A percentile compares a stretch with the other conserved stretches of the same genome.
phyloP scores from a whole-genome alignment of 2,888 invertebrate genomes.

The Chirona hameri region DNA sequence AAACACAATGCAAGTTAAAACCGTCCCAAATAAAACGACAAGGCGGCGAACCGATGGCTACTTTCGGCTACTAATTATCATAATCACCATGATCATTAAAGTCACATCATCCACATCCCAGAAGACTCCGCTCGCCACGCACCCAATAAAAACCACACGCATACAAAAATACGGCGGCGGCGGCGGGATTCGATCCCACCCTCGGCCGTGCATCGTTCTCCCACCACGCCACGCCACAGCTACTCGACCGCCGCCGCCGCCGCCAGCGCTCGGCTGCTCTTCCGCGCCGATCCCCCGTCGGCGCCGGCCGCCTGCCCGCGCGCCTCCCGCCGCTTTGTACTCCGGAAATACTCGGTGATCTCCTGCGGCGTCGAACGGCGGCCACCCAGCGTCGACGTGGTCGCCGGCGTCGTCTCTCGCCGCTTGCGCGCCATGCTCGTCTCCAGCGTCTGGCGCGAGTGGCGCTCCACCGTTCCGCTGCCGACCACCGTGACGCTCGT shows the following conservation, averaged over 20 bases:
- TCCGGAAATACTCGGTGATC: conserved; percentile 26
- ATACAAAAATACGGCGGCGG: neutral
- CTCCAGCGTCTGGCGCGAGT: neutral
- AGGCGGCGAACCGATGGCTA: neutral
- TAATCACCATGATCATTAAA: neutral
- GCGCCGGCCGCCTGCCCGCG: neutral
- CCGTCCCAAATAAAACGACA: neutral
- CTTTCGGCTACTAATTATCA: neutral
- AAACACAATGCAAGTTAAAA: neutral
- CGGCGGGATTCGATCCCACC: neutral
- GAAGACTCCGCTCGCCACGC: too few relatives aligned
- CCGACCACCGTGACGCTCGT: conserved; percentile 6
- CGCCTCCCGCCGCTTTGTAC: conserved; percentile 23
- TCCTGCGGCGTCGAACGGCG: neutral
- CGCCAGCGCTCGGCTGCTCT: neutral
- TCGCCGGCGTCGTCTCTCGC: neutral
- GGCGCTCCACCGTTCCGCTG: neutral
- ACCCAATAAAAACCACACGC: neutral
- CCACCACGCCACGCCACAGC: neutral
- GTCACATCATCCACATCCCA: neutral
- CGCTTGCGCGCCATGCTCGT: neutral
- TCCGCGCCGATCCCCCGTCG: neutral
- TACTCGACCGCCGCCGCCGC: neutral
- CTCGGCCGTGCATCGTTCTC: neutral
- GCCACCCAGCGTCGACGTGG: neutral